Conservation (phyloP, 1,140 invertebrate species). For the Alviniconcha marisindica region DNA sequence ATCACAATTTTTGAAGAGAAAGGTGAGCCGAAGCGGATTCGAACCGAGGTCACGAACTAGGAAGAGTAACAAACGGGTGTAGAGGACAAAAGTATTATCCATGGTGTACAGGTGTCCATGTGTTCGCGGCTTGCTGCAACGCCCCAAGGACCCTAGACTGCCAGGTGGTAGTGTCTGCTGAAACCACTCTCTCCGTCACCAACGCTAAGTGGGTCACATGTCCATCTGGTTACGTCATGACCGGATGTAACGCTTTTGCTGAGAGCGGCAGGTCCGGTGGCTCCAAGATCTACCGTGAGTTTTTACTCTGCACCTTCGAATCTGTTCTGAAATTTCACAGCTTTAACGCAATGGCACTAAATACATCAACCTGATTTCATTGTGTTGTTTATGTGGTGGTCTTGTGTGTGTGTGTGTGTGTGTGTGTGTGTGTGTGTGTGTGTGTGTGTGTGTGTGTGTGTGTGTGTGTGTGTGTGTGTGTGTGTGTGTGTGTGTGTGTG, state of each 20-base stretch:
- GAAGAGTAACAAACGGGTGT: no score
- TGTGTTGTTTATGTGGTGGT: not conserved
- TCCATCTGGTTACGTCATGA: slow-evolving; percentile 13
- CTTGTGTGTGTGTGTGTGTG: no score
- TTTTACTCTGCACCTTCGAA: not conserved
- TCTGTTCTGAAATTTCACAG: no score
- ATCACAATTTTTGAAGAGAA: no score
- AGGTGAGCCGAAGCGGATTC: no score
- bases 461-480: no score
- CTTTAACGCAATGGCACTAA: no score
- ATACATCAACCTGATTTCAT: not conserved
- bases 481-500: no score
- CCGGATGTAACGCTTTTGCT: slow-evolving; percentile 32
- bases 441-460: no score
- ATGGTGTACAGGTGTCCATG: slow-evolving; percentile 15
- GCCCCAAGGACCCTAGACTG: not conserved
- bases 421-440: no score
- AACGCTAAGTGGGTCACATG: not conserved
- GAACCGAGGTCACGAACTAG: no score
- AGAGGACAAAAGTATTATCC: no score
- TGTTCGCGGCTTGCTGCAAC: slow-evolving; percentile 14
- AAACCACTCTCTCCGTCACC: not conserved
- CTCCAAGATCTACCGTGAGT: not conserved
- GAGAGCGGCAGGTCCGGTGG: slow-evolving; percentile 24
- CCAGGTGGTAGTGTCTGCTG: not conserved